Base-by-base conservation (phyloP, 2,888 invertebrate genomes). In the Caenorhabditis japonica region DNA sequence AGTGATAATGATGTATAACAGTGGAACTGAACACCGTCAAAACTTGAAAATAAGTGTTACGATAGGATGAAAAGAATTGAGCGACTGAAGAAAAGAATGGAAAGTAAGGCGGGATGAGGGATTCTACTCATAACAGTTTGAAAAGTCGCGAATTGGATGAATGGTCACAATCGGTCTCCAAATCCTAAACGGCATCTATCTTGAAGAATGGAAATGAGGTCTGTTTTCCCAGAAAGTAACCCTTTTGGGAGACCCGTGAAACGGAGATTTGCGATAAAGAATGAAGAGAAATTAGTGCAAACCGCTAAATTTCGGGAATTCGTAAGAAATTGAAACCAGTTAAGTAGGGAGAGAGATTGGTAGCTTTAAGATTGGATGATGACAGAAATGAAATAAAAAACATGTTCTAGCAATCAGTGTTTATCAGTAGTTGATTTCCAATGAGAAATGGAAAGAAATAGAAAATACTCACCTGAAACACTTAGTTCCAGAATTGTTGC, bases 131-230 rank as follows among this genome's bases (percentile, higher is more conserved):
- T 66, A 66, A 66, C 66, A 66, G 51, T 66, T 66, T 66, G 56
- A 66, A 66, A 66, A 66, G 66, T 66, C 44, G 66, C 66, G 66
- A 66, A 66, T 66, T 66, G 66, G 56, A 56, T 66, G 66, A 56
- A 56, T 56, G 21, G 55, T 51, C 51, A 34, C 61, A 36, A 41
- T 43, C 41, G 34, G 13, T 23, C 30, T 15, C 27, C 47, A n/a
- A 33, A 49, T 51, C 51, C 34, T 36, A 41, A 56, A 56, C 51
- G 43, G 33, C 46, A 46, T 34, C 51, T 41, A 3, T 15, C 43
- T 46, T n/a, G 33, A 43, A 15, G n/a, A 49, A 56, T 66, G 66
- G 56, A 66, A 66, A 66, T 66, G 66, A 66, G 66, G 64, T 49
- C 64, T 64, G 49, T 56, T 64, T 64, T 64, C 64, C 49, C 27